Percentiles rank a stretch among this genome's conserved stretches.
These are phyloP conservation scores for Epizoanthus ramosus DNA, from an alignment of 92 coral and sea anemone genomes.

Conservation along the genomic window DNA sequence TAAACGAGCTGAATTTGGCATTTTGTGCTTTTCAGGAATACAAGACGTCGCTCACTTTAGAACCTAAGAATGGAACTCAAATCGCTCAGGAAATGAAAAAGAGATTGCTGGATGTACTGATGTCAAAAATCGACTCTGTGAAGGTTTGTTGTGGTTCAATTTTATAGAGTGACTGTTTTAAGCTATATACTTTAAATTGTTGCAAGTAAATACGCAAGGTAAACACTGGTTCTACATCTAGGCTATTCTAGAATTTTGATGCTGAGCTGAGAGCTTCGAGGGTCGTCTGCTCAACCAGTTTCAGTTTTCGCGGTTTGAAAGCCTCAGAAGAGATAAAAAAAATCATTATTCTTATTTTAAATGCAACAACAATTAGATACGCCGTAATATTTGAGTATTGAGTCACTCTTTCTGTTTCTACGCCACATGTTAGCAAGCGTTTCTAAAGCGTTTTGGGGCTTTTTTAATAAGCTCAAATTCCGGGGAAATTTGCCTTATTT, in stretches of 20 bases:
- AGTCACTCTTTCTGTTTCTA: background rate
- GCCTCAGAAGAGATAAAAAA: slow-evolving; percentile 41
- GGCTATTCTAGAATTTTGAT: slow-evolving; percentile 35
- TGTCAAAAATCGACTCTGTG: slow-evolving; percentile 70
- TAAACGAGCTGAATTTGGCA: slow-evolving; percentile 1
- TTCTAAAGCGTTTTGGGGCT: slow-evolving; percentile 7
- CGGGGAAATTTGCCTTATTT: background rate
- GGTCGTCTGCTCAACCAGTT: slow-evolving; percentile 5
- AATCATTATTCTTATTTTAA: slow-evolving; percentile 30
- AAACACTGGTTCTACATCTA: slow-evolving; percentile 2
- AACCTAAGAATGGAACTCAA: slow-evolving; percentile 54
- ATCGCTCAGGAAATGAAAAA: slow-evolving; percentile 63
- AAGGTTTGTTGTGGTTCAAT: slow-evolving; percentile 58
- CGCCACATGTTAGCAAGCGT: background rate
- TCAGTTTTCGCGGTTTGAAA: slow-evolving; percentile 42
- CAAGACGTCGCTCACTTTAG: background rate
- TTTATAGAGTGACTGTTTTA: slow-evolving; percentile 43
- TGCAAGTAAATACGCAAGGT: slow-evolving; percentile 56
- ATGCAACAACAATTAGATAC: slow-evolving; percentile 11
- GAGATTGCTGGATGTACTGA: slow-evolving; percentile 54
- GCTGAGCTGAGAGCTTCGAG: background rate
- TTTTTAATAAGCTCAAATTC: background rate
- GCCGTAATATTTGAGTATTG: slow-evolving; percentile 13
- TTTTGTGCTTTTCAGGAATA: slow-evolving; percentile 61
- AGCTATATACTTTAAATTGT: slow-evolving; percentile 46